These are phyloP conservation scores for Leptinotarsa juncta DNA, from an alignment of 2,888 invertebrate species.

Conservation along the genomic window DNA sequence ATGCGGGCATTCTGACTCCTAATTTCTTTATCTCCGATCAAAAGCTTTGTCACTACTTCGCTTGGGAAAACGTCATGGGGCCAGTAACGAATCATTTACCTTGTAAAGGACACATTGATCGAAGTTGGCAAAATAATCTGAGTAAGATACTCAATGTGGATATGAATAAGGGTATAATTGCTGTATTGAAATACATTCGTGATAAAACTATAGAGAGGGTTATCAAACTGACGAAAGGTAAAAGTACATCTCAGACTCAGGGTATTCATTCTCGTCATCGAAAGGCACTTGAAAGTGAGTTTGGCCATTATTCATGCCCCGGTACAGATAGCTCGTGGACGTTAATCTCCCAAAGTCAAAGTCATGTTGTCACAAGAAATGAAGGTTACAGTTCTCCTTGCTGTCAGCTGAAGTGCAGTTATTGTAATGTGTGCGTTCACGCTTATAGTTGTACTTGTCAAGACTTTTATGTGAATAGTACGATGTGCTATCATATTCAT, in stretches of 20 bases:
- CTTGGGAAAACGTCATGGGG: slow-evolving; percentile 16
- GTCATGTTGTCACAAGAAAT: neutral
- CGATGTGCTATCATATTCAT: slow-evolving; percentile 23
- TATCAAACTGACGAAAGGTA: slow-evolving; percentile 18
- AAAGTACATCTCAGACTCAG: neutral
- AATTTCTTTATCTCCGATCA: slow-evolving; percentile 20
- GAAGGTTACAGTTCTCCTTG: slow-evolving; percentile 3
- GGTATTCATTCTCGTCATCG: neutral
- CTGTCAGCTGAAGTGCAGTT: slow-evolving; percentile 13
- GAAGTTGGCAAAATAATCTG: slow-evolving; percentile 19
- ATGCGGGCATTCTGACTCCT: neutral
- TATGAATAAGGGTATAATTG: neutral
- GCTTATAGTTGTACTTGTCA: slow-evolving; percentile 8
- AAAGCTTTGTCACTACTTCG: slow-evolving; percentile 3
- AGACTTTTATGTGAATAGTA: slow-evolving; percentile 21
- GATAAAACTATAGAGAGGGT: slow-evolving; percentile 21
- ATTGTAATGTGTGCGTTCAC: slow-evolving; percentile 23
- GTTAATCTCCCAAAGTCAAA: neutral
- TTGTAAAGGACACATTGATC: slow-evolving; percentile 26
- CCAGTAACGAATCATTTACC: slow-evolving; percentile 5
- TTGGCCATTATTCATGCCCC: neutral
- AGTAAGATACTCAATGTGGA: slow-evolving; percentile 22
- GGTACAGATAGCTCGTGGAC: too few species aligned
- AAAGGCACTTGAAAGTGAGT: neutral
- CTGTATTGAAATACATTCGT: slow-evolving; percentile 9